Percentiles rank a stretch among this genome's conserved stretches.
These are phyloP conservation scores for Zygaena filipendulae DNA, from an alignment of 2,888 invertebrate genomes.

Conservation along the genomic window DNA sequence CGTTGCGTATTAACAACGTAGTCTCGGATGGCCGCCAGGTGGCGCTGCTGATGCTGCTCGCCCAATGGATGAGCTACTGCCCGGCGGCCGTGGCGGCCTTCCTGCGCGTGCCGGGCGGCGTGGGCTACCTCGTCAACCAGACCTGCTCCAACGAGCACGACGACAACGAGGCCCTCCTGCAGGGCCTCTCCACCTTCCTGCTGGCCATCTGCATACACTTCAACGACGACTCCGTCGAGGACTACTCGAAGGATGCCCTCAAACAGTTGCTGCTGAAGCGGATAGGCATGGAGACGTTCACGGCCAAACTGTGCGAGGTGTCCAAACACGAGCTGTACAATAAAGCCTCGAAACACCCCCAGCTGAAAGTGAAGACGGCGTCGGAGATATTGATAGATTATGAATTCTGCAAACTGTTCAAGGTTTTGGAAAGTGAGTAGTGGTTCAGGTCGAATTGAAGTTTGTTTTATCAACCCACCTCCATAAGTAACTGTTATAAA, in stretches of 20 bases:
- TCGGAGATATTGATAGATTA: slow-evolving; percentile 90
- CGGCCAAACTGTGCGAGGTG: slow-evolving; percentile 86
- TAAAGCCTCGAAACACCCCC: slow-evolving; percentile 92
- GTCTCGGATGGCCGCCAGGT: too few relatives aligned
- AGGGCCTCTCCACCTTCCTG: slow-evolving; percentile 86
- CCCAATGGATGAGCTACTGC: slow-evolving; percentile 89
- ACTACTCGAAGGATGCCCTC: slow-evolving; percentile 75
- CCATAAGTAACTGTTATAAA: too few relatives aligned
- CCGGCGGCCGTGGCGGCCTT: slow-evolving; percentile 85
- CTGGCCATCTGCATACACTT: slow-evolving; percentile 92
- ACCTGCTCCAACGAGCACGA: slow-evolving; percentile 88
- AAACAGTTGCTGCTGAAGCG: slow-evolving; percentile 83
- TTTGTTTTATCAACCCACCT: background rate
- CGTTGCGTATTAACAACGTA: too few relatives aligned
- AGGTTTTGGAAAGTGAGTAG: slow-evolving; percentile 76
- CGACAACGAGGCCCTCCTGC: slow-evolving; percentile 86
- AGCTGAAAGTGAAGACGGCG: slow-evolving; percentile 80
- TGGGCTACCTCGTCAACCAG: slow-evolving; percentile 87
- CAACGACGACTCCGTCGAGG: slow-evolving; percentile 83
- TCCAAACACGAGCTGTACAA: slow-evolving; percentile 92
- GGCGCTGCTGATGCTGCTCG: slow-evolving; percentile 90
- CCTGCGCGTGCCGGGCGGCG: slow-evolving; percentile 80
- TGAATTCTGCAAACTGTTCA: slow-evolving; percentile 94
- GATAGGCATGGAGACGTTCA: slow-evolving; percentile 89
- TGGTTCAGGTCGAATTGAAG: too few relatives aligned